A percentile compares a stretch with the other conserved stretches of the same genome.
These are phyloP conservation scores for Chironomus tepperi DNA, from an alignment of 1,140 invertebrate genomes.

Conservation along the genomic window DNA sequence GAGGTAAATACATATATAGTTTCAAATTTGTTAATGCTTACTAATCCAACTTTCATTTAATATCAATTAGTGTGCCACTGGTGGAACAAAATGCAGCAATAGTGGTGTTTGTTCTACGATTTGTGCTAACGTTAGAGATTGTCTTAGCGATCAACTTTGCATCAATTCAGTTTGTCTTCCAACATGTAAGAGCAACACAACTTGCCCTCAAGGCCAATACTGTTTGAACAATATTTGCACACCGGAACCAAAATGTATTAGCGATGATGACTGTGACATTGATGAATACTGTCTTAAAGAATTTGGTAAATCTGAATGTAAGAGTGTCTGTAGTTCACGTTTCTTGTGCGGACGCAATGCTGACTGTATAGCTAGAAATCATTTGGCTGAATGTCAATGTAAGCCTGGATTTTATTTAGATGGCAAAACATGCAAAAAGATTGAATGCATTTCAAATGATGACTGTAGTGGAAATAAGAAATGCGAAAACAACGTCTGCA, in stretches of 20 bases:
- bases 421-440: slow-evolving; percentile 62
- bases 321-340: slow-evolving; percentile 54
- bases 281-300: slow-evolving; percentile 61
- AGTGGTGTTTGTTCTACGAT: slow-evolving; percentile 69
- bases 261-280: slow-evolving; percentile 57
- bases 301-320: slow-evolving; percentile 60
- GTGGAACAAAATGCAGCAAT: slow-evolving; percentile 63
- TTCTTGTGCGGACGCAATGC: slow-evolving; percentile 74
- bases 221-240: slow-evolving; percentile 75
- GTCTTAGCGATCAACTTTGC: slow-evolving; percentile 70
- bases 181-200: slow-evolving; percentile 64
- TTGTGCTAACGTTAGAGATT: slow-evolving; percentile 68
- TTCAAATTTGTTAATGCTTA: no score
- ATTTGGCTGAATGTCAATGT: slow-evolving; percentile 65
- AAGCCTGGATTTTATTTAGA: slow-evolving; percentile 69
- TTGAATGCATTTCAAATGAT: slow-evolving; percentile 60
- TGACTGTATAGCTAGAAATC: slow-evolving; percentile 58
- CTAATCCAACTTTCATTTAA: no score
- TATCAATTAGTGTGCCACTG: slow-evolving; percentile 58
- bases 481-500: slow-evolving; percentile 70
- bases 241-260: slow-evolving; percentile 63
- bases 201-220: slow-evolving; percentile 71
- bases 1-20: no score
- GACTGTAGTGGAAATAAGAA: slow-evolving; percentile 75
- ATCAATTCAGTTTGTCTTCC: slow-evolving; percentile 68